Percentiles rank a stretch among this genome's conserved stretches.
Evolutionary conservation across 1,140 invertebrate genomes (phyloP).

Genomic region (Neodiprion virginianus): DNA sequence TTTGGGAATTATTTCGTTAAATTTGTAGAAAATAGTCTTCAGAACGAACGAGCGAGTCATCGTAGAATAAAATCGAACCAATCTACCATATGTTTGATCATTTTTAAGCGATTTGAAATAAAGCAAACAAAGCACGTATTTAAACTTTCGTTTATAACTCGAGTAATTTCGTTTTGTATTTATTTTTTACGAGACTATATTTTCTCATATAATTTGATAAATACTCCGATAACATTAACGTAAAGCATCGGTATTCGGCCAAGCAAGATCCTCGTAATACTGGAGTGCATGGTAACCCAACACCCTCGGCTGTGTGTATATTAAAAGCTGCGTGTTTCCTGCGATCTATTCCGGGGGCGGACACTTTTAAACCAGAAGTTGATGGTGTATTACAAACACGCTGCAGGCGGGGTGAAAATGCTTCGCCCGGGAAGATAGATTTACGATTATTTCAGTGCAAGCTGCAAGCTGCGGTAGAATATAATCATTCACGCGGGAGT

Average conservation of each 20-base stretch:
- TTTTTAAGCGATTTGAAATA: too few relatives aligned
- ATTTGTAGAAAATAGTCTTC: too few relatives aligned
- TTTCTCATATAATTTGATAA: not conserved
- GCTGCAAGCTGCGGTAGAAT: not conserved
- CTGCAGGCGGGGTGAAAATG: not conserved
- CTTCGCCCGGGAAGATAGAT: not conserved
- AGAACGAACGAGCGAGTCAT: too few relatives aligned
- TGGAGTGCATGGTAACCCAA: constrained; percentile 31
- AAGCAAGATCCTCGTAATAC: constrained; percentile 12
- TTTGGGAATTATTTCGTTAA: too few relatives aligned
- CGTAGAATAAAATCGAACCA: too few relatives aligned
- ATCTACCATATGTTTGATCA: too few relatives aligned
- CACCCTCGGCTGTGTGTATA: not conserved
- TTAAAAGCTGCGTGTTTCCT: not conserved
- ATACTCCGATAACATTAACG: not conserved
- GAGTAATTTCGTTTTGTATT: too few relatives aligned
- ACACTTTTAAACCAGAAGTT: constrained; percentile 37
- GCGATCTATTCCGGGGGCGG: constrained; percentile 36
- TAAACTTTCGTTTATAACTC: too few relatives aligned
- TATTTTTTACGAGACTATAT: too few relatives aligned
- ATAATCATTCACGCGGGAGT: too few relatives aligned
- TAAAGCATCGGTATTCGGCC: not conserved
- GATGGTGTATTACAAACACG: not conserved
- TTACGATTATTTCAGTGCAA: constrained; percentile 11
- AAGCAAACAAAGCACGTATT: too few relatives aligned